Evolutionary conservation across 2,113 vertebrate genomes (phyloP), one percentile per base, ranked within the genome.

Genomic region (Athene cunicularia): DNA sequence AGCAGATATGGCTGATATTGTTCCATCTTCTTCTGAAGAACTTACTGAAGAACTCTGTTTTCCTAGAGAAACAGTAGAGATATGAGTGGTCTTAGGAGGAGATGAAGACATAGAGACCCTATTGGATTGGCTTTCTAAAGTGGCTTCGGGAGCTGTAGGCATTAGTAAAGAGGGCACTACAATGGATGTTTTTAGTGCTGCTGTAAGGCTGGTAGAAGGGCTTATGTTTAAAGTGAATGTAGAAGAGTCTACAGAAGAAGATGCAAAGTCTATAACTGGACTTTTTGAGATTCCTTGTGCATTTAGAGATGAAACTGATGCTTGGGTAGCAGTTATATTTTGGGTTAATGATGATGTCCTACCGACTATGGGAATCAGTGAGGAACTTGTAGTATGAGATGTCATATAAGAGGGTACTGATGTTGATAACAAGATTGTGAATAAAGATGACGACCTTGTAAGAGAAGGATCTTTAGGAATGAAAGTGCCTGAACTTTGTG

Each of bases 51-150:
- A 95, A 80, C 89, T 97, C 73, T 83, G 85, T 47, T 93, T 93
- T 95, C 95, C 96, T 96, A 83, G 82, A 91, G 93, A 96, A 68
- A 97, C 21, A 75, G 87, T 53, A 91, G 84, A 89, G 52, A 86
- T 79, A 92, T 1, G 22, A 94, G 68, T 33, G 15, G 43, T 80
- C 86, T 95, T 91, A 92, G 77, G 62, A 93, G 72, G 18, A 84
- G 55, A 19, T 27, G 67, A 90, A 70, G 81, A 85, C n/a, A 92
- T 8, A 75, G 49, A 52, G n/a, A 56, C 17, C 49, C 64, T 35
- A 72, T 39, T 64, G 28, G 41, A 32, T 33, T 87, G 77, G 24
- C 55, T 91, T 96, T 93, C 89, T 88, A 87, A 93, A 87, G 15
- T 58, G 27, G 50, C 18, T 64, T 91, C 68, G 30, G 75, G 52